Base-by-base conservation (phyloP, 2,888 invertebrate genomes). In the Apodemia hepburni region DNA sequence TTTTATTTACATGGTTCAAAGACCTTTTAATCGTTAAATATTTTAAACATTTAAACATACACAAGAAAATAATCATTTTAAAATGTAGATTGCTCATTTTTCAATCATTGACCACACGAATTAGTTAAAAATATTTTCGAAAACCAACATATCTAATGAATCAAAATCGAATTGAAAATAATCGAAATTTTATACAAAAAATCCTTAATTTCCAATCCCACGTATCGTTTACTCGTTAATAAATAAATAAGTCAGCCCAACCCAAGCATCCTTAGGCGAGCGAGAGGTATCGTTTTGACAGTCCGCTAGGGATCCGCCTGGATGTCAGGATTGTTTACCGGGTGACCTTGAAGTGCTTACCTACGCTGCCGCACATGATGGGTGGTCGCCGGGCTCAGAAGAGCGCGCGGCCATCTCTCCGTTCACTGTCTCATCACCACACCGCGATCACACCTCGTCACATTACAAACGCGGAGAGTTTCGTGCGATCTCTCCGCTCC, bases 301-400 rank as follows among this genome's bases (percentile, higher is more conserved):
- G 63, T 47, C 61, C 61, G 54, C 35, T 45, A 59, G 47, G 61
- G 51, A 33, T 59, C 47, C 60, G 38, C 54, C 54, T 54, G 54
- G 27, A 54, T 54, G 54, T 27, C 51, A 15, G 27, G 54, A 22
- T 54, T 54, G 54, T 54, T 54, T 54, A 80, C 75, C 70, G 76
- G 77, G 76, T 85, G 86, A 85, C 87, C 86, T 86, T 86, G 84
- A 78, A 29, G 47, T 69, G 73, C 88, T 86, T 76, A 90, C 90
- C 87, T 89, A 90, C 71, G 80, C 79, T 71, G 77, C 80, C 75
- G 83, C 79, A 82, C 90, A 90, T 90, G 77, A 78, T 90, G 77
- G 79, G 76, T 73, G 70, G 73, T 80, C 80, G 84, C 82, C 87
- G 83, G 83, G 88, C 84, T 79, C 86, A 64, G 66, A 69, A 66